A percentile compares a stretch with the other conserved stretches of the same genome.
Conservation (phyloP, 2,113 vertebrate genomes). For the Noturus placidus region DNA sequence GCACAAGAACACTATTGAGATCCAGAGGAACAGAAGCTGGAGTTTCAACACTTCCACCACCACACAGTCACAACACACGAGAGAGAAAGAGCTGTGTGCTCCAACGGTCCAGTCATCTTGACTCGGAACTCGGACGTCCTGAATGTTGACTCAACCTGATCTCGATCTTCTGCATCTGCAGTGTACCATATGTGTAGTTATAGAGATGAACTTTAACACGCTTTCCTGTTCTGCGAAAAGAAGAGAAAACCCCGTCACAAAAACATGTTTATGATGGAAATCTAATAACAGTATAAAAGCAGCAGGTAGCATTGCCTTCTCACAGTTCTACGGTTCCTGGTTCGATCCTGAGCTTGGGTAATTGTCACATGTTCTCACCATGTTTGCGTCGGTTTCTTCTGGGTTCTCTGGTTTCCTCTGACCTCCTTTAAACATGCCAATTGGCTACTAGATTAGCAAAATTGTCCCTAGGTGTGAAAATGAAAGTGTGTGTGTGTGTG, state of each 20-base stretch:
- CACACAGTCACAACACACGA: background rate
- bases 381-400: background rate
- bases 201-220: background rate
- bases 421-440: background rate
- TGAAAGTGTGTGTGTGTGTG: background rate
- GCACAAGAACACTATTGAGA: slow-evolving; percentile 43
- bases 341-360: background rate
- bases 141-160: background rate
- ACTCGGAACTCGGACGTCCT: background rate
- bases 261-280: background rate
- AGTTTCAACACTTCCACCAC: background rate
- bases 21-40: background rate
- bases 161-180: background rate
- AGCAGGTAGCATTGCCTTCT: background rate
- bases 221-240: background rate
- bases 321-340: too few species aligned
- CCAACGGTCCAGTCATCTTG: background rate
- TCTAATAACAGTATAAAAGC: background rate
- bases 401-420: background rate
- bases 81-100: background rate
- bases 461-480: background rate
- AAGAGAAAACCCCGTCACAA: background rate
- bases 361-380: background rate
- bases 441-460: background rate
- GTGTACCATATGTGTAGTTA: background rate